These are phyloP conservation scores for Psettodes erumei DNA, from an alignment of 2,113 vertebrate species.

Conservation along the genomic window DNA sequence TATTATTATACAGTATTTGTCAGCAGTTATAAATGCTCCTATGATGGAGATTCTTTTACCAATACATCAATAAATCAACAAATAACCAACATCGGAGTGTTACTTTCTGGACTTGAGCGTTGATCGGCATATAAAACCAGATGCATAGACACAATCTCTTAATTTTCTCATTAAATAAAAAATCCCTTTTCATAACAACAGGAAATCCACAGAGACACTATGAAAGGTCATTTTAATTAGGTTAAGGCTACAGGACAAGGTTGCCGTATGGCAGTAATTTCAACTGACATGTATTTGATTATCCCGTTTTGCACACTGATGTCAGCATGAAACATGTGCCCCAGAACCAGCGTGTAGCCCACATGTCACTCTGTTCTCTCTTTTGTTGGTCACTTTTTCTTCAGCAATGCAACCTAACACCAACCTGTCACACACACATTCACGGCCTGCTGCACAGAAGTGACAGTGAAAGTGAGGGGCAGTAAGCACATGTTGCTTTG, in stretches of 20 bases:
- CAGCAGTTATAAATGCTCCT: not conserved
- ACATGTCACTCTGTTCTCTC: not conserved
- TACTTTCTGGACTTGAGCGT: not conserved
- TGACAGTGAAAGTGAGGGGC: constrained; percentile 34
- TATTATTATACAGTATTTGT: not conserved
- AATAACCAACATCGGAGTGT: no score
- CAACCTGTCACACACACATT: constrained; percentile 20
- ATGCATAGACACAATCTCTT: not conserved
- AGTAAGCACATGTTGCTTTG: constrained; percentile 71
- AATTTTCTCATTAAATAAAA: not conserved
- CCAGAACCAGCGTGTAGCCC: not conserved
- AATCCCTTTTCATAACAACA: not conserved
- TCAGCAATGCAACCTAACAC: constrained; percentile 56
- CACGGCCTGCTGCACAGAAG: constrained; percentile 30
- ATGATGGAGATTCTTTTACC: not conserved
- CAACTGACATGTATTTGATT: not conserved
- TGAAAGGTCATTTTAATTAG: not conserved
- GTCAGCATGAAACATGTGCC: not conserved
- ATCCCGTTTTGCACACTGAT: not conserved
- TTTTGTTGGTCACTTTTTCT: constrained; percentile 17
- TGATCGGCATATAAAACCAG: not conserved
- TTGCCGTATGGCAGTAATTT: not conserved
- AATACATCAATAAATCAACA: not conserved
- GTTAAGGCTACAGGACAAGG: not conserved
- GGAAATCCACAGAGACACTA: not conserved